Evolutionary conservation across 2,797 vertebrate genomes (phyloP), one percentile per base, ranked within the genome.

Genomic region (Sebastes kiyomatsui): DNA sequence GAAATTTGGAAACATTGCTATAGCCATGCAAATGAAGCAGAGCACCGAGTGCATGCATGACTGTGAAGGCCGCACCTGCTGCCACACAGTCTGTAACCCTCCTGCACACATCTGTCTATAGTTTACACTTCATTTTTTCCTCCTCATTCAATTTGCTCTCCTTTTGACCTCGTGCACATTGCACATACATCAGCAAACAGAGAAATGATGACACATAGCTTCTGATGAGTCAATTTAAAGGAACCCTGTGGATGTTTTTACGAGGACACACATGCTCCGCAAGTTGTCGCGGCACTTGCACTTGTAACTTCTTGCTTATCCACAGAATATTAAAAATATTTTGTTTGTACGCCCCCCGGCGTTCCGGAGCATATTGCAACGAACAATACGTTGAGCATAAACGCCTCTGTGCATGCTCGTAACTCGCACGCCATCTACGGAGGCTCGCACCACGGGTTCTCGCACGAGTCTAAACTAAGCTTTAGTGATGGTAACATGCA

Each of bases 11-110:
- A 13, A 71, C 2, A 8, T 5, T 14, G 2, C 11, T 12, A 1
- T 2, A 1, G 4, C 0, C 1, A 33, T 10, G 18, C 14, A 59
- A 59, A 59, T 25, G 2, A 32, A 2, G 22, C 20, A 5, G 2
- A 20, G 23, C 54, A 58, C 2, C 46, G 20, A 9, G 5, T 60
- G 22, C 9, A 27, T 30, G 7, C 4, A 1, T 4, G 5, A 69
- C 20, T 16, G 18, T 14, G 12, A 32, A 16, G 13, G n/a, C 20
- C 2, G 1, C 25, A n/a, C 10, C 33, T 28, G 16, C 42, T 22
- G 64, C 14, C 16, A 66, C 35, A 23, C 33, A 42, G 33, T 13
- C 11, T 32, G 1, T 16, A 25, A 28, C 38, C 8, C 10, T 65
- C 23, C 64, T 54, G 11, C 20, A 54, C 25, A 22, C 8, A 12